Evolutionary conservation across 2,113 vertebrate species (phyloP).

Genomic region (Gadus macrocephalus): DNA sequence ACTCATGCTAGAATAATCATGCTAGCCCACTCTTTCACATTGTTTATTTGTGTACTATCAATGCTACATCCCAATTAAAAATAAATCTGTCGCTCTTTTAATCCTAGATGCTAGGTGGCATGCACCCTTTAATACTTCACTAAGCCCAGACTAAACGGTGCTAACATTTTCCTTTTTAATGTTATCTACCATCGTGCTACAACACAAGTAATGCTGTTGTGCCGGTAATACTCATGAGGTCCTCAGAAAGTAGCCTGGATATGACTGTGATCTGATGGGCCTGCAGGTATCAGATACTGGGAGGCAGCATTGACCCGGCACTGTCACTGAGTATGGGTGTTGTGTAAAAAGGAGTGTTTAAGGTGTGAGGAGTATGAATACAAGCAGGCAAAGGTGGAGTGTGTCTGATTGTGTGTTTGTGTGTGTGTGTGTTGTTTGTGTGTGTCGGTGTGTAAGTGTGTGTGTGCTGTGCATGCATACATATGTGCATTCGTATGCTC

Average conservation of each 20-base stretch:
- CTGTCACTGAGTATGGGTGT: not conserved
- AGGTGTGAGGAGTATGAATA: not conserved
- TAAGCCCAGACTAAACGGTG: not conserved
- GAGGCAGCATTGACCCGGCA: constrained; percentile 18
- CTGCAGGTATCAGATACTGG: constrained; percentile 31
- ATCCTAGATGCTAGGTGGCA: constrained; percentile 26
- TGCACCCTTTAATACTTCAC: constrained; percentile 19
- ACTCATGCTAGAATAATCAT: no score
- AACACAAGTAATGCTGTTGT: not conserved
- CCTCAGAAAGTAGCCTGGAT: constrained; percentile 34
- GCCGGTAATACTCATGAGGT: constrained; percentile 62
- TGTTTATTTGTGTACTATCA: no score
- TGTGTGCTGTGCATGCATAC: not conserved
- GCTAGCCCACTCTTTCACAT: no score
- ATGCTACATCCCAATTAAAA: no score
- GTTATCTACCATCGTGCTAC: constrained; percentile 8
- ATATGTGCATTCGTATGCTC: no score
- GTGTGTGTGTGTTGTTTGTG: not conserved
- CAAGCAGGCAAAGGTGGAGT: no score
- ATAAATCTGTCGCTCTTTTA: constrained; percentile 22
- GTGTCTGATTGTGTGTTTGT: not conserved
- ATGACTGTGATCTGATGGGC: constrained; percentile 55
- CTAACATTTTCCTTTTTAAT: constrained; percentile 39
- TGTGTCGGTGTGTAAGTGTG: not conserved
- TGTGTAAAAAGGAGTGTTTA: not conserved